phyloP scores from a whole-genome alignment of 37 sponge, comb jelly and placozoan genomes.

The Hormiphora californensis region DNA sequence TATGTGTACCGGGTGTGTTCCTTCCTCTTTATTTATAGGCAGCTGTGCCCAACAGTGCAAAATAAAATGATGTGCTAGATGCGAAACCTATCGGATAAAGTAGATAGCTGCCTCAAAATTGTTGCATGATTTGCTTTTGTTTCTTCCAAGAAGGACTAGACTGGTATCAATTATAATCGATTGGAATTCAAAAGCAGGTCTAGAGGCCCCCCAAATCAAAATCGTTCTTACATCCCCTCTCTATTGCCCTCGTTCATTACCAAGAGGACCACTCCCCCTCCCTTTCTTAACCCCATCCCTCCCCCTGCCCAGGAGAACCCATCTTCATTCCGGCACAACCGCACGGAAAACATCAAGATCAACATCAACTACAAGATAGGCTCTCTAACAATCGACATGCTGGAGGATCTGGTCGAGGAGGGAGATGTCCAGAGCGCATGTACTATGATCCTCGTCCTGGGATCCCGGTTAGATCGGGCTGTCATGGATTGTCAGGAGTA shows the following conservation, averaged over 20 bases:
- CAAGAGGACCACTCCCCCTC: too few species aligned
- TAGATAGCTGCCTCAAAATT: not conserved
- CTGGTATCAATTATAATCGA: too few species aligned
- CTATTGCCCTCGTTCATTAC: too few species aligned
- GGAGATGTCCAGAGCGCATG: conserved; percentile 91
- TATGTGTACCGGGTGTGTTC: too few species aligned
- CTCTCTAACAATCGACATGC: conserved; percentile 17
- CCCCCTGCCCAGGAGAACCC: not conserved
- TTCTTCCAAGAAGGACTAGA: too few species aligned
- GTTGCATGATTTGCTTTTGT: too few species aligned
- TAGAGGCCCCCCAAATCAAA: too few species aligned
- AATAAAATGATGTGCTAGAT: not conserved
- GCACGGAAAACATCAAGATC: conserved; percentile 6
- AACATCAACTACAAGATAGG: too few species aligned
- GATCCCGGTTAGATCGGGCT: conserved; percentile 55
- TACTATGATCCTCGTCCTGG: conserved; percentile 68
- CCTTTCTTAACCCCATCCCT: not conserved
- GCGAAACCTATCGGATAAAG: not conserved
- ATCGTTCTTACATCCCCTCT: too few species aligned
- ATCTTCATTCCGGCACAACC: conserved; percentile 48
- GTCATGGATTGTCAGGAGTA: conserved; percentile 24
- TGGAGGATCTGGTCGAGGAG: conserved; percentile 58
- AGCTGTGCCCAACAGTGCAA: not conserved
- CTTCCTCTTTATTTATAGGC: too few species aligned
- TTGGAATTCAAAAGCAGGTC: too few species aligned